Percentiles rank a stretch among this genome's conserved stretches.
Evolutionary conservation across 2,888 invertebrate species (phyloP).

Genomic region (Synanthedon formicaeformis): DNA sequence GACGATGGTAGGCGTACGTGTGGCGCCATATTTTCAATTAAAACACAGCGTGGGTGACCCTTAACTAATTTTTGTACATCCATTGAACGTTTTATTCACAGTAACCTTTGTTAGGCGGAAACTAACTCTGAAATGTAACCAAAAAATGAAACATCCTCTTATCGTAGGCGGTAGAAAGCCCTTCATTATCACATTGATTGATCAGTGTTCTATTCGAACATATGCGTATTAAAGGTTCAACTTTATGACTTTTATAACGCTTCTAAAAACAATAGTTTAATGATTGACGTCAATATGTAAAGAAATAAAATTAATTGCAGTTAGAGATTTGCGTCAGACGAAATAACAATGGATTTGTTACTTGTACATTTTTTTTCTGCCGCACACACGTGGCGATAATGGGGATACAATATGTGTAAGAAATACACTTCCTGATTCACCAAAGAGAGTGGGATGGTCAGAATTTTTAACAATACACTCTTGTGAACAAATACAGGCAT

Average conservation of each 20-base stretch:
- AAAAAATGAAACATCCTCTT: constrained; percentile 6
- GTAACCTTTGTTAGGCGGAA: not conserved
- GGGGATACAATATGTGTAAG: too few relatives aligned
- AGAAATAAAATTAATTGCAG: not conserved
- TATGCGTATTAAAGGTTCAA: not conserved
- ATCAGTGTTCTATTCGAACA: constrained; percentile 9
- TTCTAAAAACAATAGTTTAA: constrained; percentile 1
- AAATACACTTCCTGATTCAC: too few relatives aligned
- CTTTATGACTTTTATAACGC: not conserved
- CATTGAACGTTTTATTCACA: not conserved
- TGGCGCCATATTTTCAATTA: constrained; percentile 26
- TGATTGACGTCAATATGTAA: constrained; percentile 2
- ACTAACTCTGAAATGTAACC: constrained; percentile 9
- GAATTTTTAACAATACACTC: too few relatives aligned
- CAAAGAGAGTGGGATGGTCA: too few relatives aligned
- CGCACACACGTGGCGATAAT: too few relatives aligned
- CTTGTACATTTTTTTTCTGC: too few relatives aligned
- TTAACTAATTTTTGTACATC: constrained; percentile 8
- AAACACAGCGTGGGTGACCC: constrained; percentile 25
- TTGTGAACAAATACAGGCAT: too few relatives aligned
- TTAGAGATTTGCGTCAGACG: not conserved
- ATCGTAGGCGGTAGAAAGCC: constrained; percentile 15
- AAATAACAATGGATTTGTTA: not conserved
- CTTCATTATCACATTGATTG: constrained; percentile 11
- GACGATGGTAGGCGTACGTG: constrained; percentile 15